Base-by-base conservation (phyloP, 2,113 vertebrate genomes). In the Bufo bufo region DNA sequence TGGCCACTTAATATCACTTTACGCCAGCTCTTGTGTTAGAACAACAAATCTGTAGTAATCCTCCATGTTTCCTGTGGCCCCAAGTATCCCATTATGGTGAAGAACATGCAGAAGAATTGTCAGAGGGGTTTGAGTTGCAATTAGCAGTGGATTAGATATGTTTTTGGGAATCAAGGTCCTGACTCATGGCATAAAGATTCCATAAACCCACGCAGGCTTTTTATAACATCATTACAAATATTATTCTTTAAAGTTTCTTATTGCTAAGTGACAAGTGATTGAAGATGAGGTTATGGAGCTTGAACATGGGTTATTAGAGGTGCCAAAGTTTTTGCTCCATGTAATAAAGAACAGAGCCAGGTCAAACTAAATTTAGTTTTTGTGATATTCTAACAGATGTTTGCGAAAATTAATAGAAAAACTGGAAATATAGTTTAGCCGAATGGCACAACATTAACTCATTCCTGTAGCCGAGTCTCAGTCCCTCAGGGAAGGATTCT, bases 261-360 rank as follows among this genome's bases (percentile, higher is more conserved):
- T 89, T 89, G n/a, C 81, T 84, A 84, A 69, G 87, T 89, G 87
- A 84, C 82, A 89, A 89, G 87, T 84, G 87, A 78, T 78, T 78
- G n/a, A 78, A 66, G 47, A 58, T 77, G 49, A 88, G 84, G 81
- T 66, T 84, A 66, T 77, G 59, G 63, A 77, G 87, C 58, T 19
- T 56, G 75, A n/a, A 86, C n/a, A 86, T 77, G 74, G 61, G 45
- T 50, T 80, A 66, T 9, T 52, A 63, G 45, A 56, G 23, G 52
- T 87, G 85, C 85, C 85, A 87, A 81, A 45, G 17, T 19, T 49
- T 56, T 65, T 50, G 9, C 61, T 71, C n/a, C 6, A 33, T 54
- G 84, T 61, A 85, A 85, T 85, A 59, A 77, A 63, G 49, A 54
- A n/a, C 59, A 43, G 61, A 79, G 85, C 75, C 75, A 86, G 85